These are phyloP conservation scores for Pituophis catenifer DNA, from an alignment of 2,113 vertebrate genomes.

Conservation along the genomic window DNA sequence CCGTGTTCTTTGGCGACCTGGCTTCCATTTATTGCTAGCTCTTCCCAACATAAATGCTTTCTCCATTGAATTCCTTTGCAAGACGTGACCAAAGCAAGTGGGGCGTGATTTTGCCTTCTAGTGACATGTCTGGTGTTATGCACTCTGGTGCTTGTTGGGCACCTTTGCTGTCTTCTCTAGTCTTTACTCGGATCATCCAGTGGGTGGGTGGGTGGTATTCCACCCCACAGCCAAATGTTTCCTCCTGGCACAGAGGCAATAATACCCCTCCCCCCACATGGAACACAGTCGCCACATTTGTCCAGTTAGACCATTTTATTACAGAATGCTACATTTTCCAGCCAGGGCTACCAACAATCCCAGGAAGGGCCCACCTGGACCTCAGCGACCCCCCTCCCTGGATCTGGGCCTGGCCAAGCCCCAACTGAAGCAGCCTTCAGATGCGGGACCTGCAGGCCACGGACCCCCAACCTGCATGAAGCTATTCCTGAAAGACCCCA, in stretches of 20 bases:
- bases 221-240: not conserved
- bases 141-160: not conserved
- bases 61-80: not conserved
- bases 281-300: not conserved
- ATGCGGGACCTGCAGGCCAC: not conserved
- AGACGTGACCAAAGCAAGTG: not conserved
- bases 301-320: slow-evolving; percentile 9
- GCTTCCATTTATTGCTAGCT: not conserved
- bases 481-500: too few relatives aligned
- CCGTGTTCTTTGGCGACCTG: too few relatives aligned
- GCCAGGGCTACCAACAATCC: too few relatives aligned
- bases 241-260: not conserved
- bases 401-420: not conserved
- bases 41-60: not conserved
- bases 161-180: not conserved
- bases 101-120: not conserved
- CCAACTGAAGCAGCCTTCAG: not conserved
- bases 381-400: not conserved
- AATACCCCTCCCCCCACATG: rapidly evolving
- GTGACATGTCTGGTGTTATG: not conserved
- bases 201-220: not conserved
- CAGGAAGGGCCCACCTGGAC: not conserved
- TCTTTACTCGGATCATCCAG: not conserved
- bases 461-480: not conserved
- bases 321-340: not conserved